Conservation (phyloP, 2,113 vertebrate species). For the Pseudorectes ferrugineus region DNA sequence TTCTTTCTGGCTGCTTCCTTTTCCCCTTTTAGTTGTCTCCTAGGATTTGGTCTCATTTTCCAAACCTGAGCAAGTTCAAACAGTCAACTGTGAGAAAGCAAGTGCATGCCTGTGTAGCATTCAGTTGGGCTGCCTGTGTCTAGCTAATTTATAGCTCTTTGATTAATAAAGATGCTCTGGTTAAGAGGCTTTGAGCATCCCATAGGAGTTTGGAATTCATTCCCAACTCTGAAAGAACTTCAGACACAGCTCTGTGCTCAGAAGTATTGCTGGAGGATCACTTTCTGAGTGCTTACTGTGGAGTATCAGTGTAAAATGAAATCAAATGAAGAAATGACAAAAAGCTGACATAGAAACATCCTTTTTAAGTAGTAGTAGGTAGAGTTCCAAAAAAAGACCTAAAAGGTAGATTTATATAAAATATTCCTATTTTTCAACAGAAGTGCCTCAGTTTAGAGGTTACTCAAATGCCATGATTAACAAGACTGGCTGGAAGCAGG, state of each 20-base stretch:
- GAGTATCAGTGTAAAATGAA: background rate
- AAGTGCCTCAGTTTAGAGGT: background rate
- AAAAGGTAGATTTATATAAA: background rate
- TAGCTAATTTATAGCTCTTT: background rate
- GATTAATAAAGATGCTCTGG: background rate
- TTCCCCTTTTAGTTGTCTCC: background rate
- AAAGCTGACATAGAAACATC: background rate
- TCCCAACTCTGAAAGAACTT: background rate
- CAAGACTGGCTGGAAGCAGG: background rate
- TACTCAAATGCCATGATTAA: background rate
- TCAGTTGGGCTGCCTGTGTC: background rate
- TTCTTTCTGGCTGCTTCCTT: background rate
- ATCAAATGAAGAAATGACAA: background rate
- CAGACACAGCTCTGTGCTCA: background rate
- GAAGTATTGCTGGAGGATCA: background rate
- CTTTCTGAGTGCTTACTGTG: background rate
- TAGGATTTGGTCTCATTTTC: background rate
- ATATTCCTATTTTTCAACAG: background rate
- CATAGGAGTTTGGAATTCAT: background rate
- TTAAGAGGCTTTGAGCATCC: background rate
- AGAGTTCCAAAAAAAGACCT: background rate
- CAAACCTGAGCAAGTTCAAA: background rate
- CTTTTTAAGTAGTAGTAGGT: background rate
- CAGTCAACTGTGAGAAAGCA: background rate
- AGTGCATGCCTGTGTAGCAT: background rate